phyloP scores from a whole-genome alignment of 2,113 vertebrate genomes.

The Anoura caudifer region DNA sequence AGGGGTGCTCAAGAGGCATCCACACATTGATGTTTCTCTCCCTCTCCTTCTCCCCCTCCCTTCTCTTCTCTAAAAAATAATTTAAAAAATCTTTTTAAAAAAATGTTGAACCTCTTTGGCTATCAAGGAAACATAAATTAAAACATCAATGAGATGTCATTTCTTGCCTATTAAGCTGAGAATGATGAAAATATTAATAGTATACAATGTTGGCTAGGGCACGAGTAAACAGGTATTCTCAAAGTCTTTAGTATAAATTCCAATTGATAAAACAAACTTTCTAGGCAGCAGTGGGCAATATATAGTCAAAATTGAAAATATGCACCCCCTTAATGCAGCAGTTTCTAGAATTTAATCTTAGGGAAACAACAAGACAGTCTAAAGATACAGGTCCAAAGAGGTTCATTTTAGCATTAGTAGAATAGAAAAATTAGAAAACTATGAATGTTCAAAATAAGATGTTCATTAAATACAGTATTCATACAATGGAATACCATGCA shows the following conservation, averaged over 20 bases:
- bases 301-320: not conserved
- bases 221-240: not conserved
- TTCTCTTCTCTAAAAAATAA: too few relatives aligned
- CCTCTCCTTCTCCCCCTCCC: too few relatives aligned
- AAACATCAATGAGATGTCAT: not conserved
- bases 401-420: not conserved
- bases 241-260: not conserved
- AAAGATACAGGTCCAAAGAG: not conserved
- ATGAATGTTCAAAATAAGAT: not conserved
- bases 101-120: not conserved
- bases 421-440: conserved; percentile 13
- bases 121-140: conserved; percentile 7
- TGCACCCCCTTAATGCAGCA: not conserved
- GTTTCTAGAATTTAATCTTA: conserved; percentile 21
- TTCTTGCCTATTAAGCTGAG: conserved; percentile 2
- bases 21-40: too few relatives aligned
- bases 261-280: not conserved
- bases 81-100: not conserved
- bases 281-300: not conserved
- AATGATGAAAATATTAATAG: conserved; percentile 31
- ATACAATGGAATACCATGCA: not conserved
- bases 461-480: not conserved
- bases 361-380: not conserved
- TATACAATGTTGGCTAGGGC: not conserved
- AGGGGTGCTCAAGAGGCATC: too few relatives aligned